Evolutionary conservation across 2,797 vertebrate species (phyloP).

Genomic region (Loriculus beryllinus): DNA sequence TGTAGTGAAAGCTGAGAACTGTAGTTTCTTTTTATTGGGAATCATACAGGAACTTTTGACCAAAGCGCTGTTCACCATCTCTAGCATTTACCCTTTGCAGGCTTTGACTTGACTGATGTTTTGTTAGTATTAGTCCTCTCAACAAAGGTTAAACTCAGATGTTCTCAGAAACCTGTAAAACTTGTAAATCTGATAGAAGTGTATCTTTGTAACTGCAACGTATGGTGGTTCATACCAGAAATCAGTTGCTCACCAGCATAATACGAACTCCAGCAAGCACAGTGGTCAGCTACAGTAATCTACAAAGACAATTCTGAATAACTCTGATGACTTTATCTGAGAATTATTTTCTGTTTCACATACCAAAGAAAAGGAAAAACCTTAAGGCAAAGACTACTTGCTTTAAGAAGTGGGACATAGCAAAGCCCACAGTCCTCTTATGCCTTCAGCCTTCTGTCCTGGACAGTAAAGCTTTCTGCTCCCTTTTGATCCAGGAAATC

Average conservation of each 20-base stretch:
- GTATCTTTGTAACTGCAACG: not conserved
- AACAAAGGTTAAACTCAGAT: not conserved
- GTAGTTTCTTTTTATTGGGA: not conserved
- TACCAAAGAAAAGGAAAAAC: not conserved
- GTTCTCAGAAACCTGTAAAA: not conserved
- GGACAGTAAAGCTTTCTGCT: not conserved
- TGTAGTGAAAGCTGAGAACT: not conserved
- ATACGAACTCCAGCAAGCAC: not conserved
- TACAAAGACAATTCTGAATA: not conserved
- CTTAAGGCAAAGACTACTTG: not conserved
- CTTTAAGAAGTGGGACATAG: not conserved
- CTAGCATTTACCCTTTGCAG: not conserved
- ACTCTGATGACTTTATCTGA: not conserved
- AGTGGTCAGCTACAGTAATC: not conserved
- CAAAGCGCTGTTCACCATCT: not conserved
- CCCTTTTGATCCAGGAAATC: not conserved
- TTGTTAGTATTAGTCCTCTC: not conserved
- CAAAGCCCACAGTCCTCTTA: not conserved
- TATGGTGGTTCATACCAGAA: not conserved
- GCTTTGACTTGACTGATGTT: not conserved
- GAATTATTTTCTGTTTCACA: not conserved
- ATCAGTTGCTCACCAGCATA: not conserved
- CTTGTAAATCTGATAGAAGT: not conserved
- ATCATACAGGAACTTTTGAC: not conserved
- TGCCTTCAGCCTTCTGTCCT: not conserved